Evolutionary conservation across 2,888 invertebrate species (phyloP), one percentile per base, ranked within the genome.

Genomic region (Meliscaeva auricollis): DNA sequence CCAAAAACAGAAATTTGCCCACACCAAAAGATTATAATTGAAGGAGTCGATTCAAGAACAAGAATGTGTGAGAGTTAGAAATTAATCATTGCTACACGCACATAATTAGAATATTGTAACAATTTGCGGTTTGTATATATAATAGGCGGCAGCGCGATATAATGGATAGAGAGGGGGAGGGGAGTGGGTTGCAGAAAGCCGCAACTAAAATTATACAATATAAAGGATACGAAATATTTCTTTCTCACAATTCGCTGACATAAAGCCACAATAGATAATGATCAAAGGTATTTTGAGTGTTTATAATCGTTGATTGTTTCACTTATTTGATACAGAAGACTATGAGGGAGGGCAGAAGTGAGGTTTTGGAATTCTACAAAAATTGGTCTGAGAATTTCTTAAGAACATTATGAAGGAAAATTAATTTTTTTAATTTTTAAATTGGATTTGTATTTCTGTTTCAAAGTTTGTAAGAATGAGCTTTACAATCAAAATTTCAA

Each of bases 21-120:
- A n/a, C 3, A 38, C 13, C 26, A 26, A 26, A n/a, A n/a, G n/a
- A n/a, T 35, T 35, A 1, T 6, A 35, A 35, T 2, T 8, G 11
- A 44, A 35, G 35, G n/a, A 35, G 32, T 1, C n/a, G 9, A 6
- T 6, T 11, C 38, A 26, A 69, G 20, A 7, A 41, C 35, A 73
- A 50, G 38, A 56, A 66, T 72, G 64, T 76, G 32, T 66, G 44
- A 52, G 22, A 35, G 7, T 35, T 66, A 11, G 35, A 58, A 68
- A 50, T 73, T 32, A 66, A 66, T 48, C 41, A 60, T 77, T 52
- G 52, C 32, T 54, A 75, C 54, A 66, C 70, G 52, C 72, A 73
- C 73, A 69, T 77, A 73, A 83, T 83, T 83, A 68, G 46, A 83
- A 73, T 77, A 78, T 73, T 78, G 48, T 68, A 38, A 73, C 78